Evolutionary conservation across 2,888 invertebrate genomes (phyloP), one percentile per base, ranked within the genome.

Genomic region (Cataglyphis albicans): DNA sequence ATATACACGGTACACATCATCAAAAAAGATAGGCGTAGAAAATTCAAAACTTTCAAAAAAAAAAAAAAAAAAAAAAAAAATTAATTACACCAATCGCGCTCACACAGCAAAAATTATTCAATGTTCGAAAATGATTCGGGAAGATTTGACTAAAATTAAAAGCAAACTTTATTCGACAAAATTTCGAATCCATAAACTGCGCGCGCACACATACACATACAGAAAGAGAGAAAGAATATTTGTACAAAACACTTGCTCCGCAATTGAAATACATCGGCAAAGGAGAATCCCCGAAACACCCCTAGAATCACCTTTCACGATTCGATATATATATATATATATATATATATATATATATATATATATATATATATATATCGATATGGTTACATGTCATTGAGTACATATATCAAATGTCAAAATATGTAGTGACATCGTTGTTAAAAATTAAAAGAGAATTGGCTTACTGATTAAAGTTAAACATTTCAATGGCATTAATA

Each of bases 241-340:
- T 35, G 59, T 52, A 29, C 61, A 32, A 48, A 48, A 64, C 74
- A 41, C 52, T 55, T 29, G 38, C 15, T 29, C 55, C 70, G 82
- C 74, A 78, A 84, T 87, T 90, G 91, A 91, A 90, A 91, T 90
- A 90, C 90, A 91, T 91, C 90, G 88, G 88, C 89, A 87, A 81
- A 87, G 70, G 70, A 82, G 81, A 84, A 86, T 84, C 85, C 84
- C 83, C 85, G 83, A 85, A 88, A 86, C 86, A 86, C 88, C 87
- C 88, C 85, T 89, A 85, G 85, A 52, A 78, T 70, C 88, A 88
- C 81, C 78, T 70, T 68, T 78, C 68, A 57, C 70, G 76, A 57
- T 78, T 52, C 41, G 21, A 48, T 48, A 48, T 1, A 48, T 48
- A n/a, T n/a, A 25, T 25, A 25, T 25, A 25, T 25, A n/a, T n/a